Base-by-base conservation (phyloP, 2,888 invertebrate species). In the Ceraclea dissimilis region DNA sequence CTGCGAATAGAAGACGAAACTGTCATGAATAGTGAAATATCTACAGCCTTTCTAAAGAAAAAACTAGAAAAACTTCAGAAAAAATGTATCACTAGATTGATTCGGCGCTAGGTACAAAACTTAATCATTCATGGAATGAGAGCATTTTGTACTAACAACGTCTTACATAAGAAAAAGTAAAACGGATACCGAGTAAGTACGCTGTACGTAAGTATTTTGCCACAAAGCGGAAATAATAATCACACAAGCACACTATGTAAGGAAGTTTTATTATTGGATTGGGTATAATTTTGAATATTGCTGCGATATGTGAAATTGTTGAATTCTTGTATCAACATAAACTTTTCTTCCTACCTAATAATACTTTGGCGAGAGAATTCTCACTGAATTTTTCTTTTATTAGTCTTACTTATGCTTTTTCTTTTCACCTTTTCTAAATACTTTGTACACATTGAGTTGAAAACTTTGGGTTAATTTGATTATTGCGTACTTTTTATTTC, bases 231-330 rank as follows among this genome's bases (percentile, higher is more conserved):
- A 54, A 59, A 56, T 53, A 51, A 56, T 59, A 56, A 56, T 56
- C 56, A 59, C 26, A 26, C 26, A 4, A 26, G 4, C 26, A 26
- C 26, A 26, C 4, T 26, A 26, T 26, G 26, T 26, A 26, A 52
- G 54, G 39, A 54, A 54, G 54, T 57, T 57, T 60, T 60, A 60
- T 60, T 56, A 49, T 54, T 34, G 57, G 33, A 21, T 52, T 26
- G 60, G 60, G 60, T 57, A 56, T 54, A 57, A 54, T 60, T 60
- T 57, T 60, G 57, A 57, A 60, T 54, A 60, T 60, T 60, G 60
- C 60, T 54, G 57, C 53, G 5, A 39, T 39, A 13, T 39, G 39
- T 39, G 39, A 39, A 8, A 39, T 39, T 39, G 39, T 39, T 16
- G 39, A 39, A 58, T 51, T 58, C 49, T 49, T 39, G 39, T 8